Evolutionary conservation across 64 coral and sea anemone genomes (phyloP), one percentile per base, ranked within the genome.

Genomic region (Orbicella faveolata): DNA sequence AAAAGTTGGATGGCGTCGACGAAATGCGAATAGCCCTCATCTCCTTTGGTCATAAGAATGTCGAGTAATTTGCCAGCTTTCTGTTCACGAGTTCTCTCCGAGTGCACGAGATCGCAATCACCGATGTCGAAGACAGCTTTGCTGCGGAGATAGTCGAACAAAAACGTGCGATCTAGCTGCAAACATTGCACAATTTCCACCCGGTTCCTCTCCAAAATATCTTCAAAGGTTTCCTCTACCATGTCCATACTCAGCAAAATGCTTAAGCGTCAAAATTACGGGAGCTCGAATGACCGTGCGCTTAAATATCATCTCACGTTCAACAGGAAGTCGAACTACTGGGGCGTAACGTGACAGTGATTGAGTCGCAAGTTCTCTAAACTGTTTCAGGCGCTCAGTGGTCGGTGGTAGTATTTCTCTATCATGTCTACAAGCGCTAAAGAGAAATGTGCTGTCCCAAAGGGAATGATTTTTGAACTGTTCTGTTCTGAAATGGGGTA

Each of bases 111-210:
- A 15, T 99, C 97, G 63, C 92, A 96, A 25, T 99, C 97, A 14
- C 86, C 94, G 0, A 35, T 19, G 74, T 99, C 97, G 73, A 99
- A 93, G 0, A 94, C 85, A 12, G 26, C 57, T 75, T 99, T 99
- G 70, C 94, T 95, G 23, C 97, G 94, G 35, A 99, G 88, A 61
- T 99, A 99, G 25, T 99, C 97, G 41, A 99, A 99, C 4, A 99
- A 37, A 61, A 99, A 99, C 1, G 97, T 96, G 2, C 97, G 82
- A 48, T 99, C 97, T 34, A 96, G 82, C 75, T 99, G 94, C 15
- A 99, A 34, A 34, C 88, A 67, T 72, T 92, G 88, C 34, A 99
- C 89, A 41, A 99, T 91, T 69, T 99, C 94, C 16, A 99, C 88
- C 26, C 97, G 91, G 80, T 99, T 96, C 19, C 59, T 91, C 79